A percentile compares a stretch with the other conserved stretches of the same genome.
phyloP scores from a whole-genome alignment of 1,140 invertebrate genomes.

The Penaeus vannamei region DNA sequence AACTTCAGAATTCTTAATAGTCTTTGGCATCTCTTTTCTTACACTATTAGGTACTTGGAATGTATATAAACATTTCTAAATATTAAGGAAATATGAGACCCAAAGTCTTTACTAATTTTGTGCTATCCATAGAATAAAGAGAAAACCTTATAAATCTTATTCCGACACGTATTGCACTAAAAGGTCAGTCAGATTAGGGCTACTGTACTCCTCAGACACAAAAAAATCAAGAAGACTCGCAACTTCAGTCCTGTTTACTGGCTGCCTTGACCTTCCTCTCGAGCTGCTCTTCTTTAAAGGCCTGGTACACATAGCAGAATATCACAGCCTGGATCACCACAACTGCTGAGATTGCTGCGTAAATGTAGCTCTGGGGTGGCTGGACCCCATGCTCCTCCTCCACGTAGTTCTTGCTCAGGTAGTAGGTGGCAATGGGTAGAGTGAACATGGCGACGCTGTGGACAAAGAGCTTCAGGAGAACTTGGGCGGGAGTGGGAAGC shows the following conservation, averaged over 20 bases:
- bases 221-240: too few relatives aligned
- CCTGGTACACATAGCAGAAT: slow-evolving; percentile 56
- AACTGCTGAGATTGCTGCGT: slow-evolving; percentile 44
- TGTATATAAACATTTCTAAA: too few relatives aligned
- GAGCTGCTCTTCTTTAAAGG: slow-evolving; percentile 38
- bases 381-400: slow-evolving; percentile 42
- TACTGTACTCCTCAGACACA: too few relatives aligned
- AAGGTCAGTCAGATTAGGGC: too few relatives aligned
- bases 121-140: too few relatives aligned
- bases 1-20: too few relatives aligned
- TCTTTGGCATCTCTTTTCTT: too few relatives aligned
- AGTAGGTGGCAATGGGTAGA: slow-evolving; percentile 43
- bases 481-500: slow-evolving; percentile 19
- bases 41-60: too few relatives aligned
- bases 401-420: slow-evolving; percentile 33
- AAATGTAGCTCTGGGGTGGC: slow-evolving; percentile 43
- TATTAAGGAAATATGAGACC: too few relatives aligned
- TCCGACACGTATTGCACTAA: too few relatives aligned
- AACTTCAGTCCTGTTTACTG: slow-evolving; percentile 13
- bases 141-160: too few relatives aligned
- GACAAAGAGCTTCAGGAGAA: slow-evolving; percentile 45
- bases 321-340: slow-evolving; percentile 47
- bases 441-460: slow-evolving; percentile 59
- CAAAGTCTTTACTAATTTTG: too few relatives aligned
- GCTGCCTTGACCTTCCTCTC: background rate